Percentiles rank a stretch among this genome's conserved stretches.
Conservation (phyloP, 1,140 invertebrate species). For the Neoseiulus cucumeris region DNA sequence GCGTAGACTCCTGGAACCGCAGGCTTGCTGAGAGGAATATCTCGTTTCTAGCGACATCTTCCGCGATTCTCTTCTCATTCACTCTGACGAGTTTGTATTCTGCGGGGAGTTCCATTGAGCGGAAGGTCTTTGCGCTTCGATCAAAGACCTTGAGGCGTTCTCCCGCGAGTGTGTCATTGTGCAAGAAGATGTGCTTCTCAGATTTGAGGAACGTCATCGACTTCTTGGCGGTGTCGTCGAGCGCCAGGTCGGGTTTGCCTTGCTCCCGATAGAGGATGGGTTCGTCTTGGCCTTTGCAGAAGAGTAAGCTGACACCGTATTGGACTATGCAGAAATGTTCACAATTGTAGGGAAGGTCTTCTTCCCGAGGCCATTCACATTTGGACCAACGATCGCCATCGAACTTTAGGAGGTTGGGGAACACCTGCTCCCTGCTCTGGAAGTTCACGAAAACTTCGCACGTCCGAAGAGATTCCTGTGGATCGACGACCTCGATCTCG, state of each 20-base stretch:
- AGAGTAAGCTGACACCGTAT: neutral
- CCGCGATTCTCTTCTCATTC: neutral
- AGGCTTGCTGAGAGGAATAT: neutral
- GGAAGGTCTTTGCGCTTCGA: neutral
- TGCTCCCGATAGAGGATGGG: neutral
- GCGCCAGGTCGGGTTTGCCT: neutral
- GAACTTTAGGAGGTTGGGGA: neutral
- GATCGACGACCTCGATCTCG: neutral
- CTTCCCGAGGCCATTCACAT: neutral
- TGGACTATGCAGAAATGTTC: constrained; percentile 3
- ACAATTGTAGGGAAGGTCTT: neutral
- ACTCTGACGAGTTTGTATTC: neutral
- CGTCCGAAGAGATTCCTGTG: neutral
- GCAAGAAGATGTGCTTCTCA: neutral
- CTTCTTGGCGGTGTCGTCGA: neutral
- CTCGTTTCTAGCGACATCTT: neutral
- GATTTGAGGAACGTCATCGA: neutral
- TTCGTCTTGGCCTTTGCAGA: neutral
- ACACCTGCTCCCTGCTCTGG: neutral
- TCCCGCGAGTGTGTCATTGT: neutral
- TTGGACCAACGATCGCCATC: neutral
- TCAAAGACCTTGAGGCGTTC: constrained; percentile 2
- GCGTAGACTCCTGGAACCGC: neutral
- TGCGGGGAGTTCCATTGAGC: neutral
- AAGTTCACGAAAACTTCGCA: neutral